These are phyloP conservation scores for Empidonax alnorum DNA, from an alignment of 2,113 vertebrate species.

Conservation along the genomic window DNA sequence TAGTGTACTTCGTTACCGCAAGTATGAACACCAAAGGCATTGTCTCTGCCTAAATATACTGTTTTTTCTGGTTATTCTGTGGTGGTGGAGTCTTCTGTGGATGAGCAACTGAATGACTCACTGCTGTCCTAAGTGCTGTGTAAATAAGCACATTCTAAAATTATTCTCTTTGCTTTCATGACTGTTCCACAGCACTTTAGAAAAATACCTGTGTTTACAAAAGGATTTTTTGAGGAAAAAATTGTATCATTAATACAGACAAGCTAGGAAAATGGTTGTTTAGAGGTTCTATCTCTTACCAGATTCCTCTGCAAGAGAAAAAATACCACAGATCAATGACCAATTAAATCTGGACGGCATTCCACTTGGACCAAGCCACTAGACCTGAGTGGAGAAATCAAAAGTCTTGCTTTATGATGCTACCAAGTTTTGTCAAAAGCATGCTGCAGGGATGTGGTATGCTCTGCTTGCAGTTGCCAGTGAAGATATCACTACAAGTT, in stretches of 20 bases:
- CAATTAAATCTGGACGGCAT: not conserved
- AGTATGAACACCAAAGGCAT: not conserved
- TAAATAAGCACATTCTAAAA: not conserved
- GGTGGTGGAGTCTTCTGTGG: not conserved
- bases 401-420: not conserved
- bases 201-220: not conserved
- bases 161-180: not conserved
- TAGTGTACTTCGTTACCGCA: not conserved
- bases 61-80: not conserved
- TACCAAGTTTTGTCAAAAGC: not conserved
- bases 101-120: not conserved
- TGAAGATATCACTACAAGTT: not conserved
- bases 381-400: not conserved
- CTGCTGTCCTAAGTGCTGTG: not conserved
- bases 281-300: not conserved
- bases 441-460: not conserved
- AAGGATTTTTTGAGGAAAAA: not conserved
- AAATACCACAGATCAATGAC: not conserved
- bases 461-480: not conserved
- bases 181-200: not conserved
- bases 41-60: not conserved
- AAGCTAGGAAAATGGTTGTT: not conserved
- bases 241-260: not conserved
- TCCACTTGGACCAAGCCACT: not conserved
- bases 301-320: not conserved